These are phyloP conservation scores for Gavia stellata DNA, from an alignment of 2,113 vertebrate species.

Conservation along the genomic window DNA sequence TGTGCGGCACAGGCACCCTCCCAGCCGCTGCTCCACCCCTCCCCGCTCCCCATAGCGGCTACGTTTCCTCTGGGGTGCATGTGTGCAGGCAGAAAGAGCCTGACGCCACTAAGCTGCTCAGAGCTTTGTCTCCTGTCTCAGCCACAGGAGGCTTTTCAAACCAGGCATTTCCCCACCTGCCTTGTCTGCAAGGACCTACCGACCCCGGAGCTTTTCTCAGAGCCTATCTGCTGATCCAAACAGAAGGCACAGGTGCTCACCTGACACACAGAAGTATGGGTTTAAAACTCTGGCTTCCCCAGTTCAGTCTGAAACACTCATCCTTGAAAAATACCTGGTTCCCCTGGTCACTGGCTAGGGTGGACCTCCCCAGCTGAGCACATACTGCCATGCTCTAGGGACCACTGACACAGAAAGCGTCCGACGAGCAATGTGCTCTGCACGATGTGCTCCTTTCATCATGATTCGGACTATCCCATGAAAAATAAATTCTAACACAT, in stretches of 20 bases:
- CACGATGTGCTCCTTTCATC: accelerated
- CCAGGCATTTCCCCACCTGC: neutral
- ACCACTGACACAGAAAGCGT: accelerated
- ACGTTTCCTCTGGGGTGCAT: accelerated
- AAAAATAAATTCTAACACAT: neutral
- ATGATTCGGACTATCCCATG: neutral
- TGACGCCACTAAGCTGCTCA: neutral
- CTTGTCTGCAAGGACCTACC: neutral
- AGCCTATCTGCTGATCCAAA: neutral
- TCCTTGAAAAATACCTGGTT: neutral
- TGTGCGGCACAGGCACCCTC: neutral
- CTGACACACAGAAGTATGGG: neutral
- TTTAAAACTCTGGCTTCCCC: neutral
- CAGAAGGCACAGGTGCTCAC: neutral
- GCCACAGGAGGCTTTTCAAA: neutral
- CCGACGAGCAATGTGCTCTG: accelerated
- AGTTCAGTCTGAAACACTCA: neutral
- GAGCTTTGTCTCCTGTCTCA: neutral
- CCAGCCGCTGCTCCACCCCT: neutral
- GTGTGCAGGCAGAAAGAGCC: neutral
- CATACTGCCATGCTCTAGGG: neutral
- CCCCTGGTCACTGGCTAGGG: too few species aligned
- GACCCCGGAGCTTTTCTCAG: neutral
- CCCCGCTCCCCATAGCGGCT: accelerated
- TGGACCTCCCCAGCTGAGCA: neutral